phyloP scores from a whole-genome alignment of 2,888 invertebrate genomes.

The Orchesellides sinensis region DNA sequence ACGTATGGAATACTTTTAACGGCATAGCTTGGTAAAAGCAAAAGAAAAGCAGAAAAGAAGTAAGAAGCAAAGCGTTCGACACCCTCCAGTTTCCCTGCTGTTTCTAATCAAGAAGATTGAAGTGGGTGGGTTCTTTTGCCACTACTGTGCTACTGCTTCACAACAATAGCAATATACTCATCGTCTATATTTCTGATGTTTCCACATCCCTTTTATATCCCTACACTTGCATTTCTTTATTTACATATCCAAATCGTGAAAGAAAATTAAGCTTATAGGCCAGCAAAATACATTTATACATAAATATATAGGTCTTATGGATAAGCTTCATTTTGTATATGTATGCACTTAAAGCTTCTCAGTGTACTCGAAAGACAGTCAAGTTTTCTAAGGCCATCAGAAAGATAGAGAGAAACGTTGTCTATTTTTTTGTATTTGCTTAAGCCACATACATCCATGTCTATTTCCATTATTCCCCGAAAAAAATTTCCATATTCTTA shows the following conservation, averaged over 20 bases:
- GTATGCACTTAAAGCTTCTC: neutral
- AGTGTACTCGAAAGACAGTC: too few relatives aligned
- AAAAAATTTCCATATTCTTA: neutral
- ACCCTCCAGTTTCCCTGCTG: slow-evolving; percentile 72
- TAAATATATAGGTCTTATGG: neutral
- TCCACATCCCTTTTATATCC: too few relatives aligned
- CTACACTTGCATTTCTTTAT: slow-evolving; percentile 4
- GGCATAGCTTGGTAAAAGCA: slow-evolving; percentile 28
- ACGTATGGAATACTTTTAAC: neutral
- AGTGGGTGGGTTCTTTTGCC: slow-evolving; percentile 69
- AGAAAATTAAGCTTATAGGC: neutral
- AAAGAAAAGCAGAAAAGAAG: slow-evolving; percentile 30
- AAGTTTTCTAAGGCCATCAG: too few relatives aligned
- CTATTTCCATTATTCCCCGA: neutral
- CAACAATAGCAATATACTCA: slow-evolving; percentile 24
- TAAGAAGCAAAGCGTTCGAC: slow-evolving; percentile 51
- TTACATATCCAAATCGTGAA: slow-evolving; percentile 2
- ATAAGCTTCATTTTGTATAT: slow-evolving; percentile 7
- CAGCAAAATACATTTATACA: neutral
- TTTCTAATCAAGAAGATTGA: slow-evolving; percentile 75
- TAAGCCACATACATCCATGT: neutral
- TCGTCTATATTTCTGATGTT: too few relatives aligned
- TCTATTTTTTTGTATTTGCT: too few relatives aligned
- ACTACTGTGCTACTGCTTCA: slow-evolving; percentile 13
- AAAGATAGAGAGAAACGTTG: too few relatives aligned